phyloP scores from a whole-genome alignment of 1,140 invertebrate genomes.

The Cryptotermes secundus region DNA sequence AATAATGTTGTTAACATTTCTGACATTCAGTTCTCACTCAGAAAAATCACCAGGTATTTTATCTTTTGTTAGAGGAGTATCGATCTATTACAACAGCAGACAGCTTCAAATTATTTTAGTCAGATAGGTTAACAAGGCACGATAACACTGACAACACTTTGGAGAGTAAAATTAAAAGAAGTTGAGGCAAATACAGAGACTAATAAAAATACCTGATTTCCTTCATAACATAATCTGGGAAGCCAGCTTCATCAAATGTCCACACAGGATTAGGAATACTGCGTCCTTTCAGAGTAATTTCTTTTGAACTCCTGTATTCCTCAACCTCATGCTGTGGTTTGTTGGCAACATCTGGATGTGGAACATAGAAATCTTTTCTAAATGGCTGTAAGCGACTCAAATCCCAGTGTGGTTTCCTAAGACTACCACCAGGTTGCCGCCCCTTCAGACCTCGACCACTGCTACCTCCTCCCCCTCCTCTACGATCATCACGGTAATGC shows the following conservation, averaged over 20 bases:
- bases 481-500: slow-evolving; percentile 48
- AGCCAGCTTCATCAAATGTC: slow-evolving; percentile 75
- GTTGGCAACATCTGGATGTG: slow-evolving; percentile 70
- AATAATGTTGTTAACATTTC: too few species aligned
- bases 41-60: too few species aligned
- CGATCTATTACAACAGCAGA: too few species aligned
- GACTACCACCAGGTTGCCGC: slow-evolving; percentile 65
- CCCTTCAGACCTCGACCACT: slow-evolving; percentile 53
- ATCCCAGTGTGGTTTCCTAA: slow-evolving; percentile 83
- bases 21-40: too few species aligned
- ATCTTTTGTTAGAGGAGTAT: too few species aligned
- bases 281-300: slow-evolving; percentile 80
- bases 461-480: slow-evolving; percentile 50
- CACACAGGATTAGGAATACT: slow-evolving; percentile 74
- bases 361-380: slow-evolving; percentile 91
- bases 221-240: slow-evolving; percentile 74
- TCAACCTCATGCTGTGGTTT: slow-evolving; percentile 72
- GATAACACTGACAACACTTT: too few species aligned
- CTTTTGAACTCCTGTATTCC: slow-evolving; percentile 68
- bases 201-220: slow-evolving; percentile 47
- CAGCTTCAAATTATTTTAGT: too few species aligned
- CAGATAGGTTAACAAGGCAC: too few species aligned
- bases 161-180: background rate
- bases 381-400: slow-evolving; percentile 76
- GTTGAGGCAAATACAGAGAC: background rate